phyloP scores from a whole-genome alignment of 2,888 invertebrate species.

The Myathropa florea region DNA sequence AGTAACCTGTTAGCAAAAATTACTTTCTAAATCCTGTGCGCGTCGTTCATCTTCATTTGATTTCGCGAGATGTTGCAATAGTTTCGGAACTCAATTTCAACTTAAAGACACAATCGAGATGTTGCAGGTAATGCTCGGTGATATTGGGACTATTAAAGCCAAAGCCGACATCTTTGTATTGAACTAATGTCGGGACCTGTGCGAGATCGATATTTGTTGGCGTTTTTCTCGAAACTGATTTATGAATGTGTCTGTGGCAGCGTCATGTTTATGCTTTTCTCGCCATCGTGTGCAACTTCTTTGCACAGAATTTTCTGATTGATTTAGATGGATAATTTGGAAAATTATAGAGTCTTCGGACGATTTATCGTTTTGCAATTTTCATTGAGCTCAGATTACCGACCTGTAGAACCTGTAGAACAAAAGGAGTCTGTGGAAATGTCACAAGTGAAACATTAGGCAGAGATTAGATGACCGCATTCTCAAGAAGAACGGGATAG shows the following conservation, averaged over 20 bases:
- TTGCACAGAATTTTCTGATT: conserved; percentile 40
- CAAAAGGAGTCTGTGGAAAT: not conserved
- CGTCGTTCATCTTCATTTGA: conserved; percentile 63
- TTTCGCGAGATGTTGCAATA: conserved; percentile 39
- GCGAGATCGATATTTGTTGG: conserved; percentile 66
- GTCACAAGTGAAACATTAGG: not conserved
- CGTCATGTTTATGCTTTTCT: conserved; percentile 49
- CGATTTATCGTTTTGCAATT: not conserved
- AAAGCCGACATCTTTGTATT: not conserved
- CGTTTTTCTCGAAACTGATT: conserved; percentile 64
- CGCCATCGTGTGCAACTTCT: conserved; percentile 23
- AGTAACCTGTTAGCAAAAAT: conserved; percentile 48
- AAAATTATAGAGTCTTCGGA: conserved; percentile 46
- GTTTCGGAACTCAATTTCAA: conserved; percentile 30
- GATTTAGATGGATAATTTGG: conserved; percentile 66
- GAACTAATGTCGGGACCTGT: conserved; percentile 34
- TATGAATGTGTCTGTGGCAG: conserved; percentile 41
- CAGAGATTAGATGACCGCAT: not conserved
- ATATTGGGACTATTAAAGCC: conserved; percentile 48
- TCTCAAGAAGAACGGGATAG: not conserved
- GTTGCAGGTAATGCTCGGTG: conserved; percentile 11
- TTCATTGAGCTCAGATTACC: too few relatives aligned
- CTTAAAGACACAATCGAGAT: conserved; percentile 5
- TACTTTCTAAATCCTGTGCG: conserved; percentile 63
- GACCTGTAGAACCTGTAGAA: not conserved